Conservation (phyloP, 1,140 invertebrate genomes). For the Apis mellifera region Amel_HAv3.1 CM009941.2:8457501-8458000, state of each 20-base stretch:
- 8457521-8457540: too few relatives aligned
- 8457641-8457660: too few relatives aligned
- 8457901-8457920: constrained; percentile 20
- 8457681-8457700: background rate
- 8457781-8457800: constrained; percentile 1
- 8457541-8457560: too few relatives aligned
- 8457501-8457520: too few relatives aligned
- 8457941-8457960: background rate
- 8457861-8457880: constrained; percentile 43
- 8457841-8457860: constrained; percentile 44
- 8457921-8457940: constrained; percentile 1
- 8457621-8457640: too few relatives aligned
- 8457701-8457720: background rate
- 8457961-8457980: background rate
- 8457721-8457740: constrained; percentile 10
- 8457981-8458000: background rate
- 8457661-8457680: background rate
- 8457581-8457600: too few relatives aligned
- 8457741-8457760: constrained; percentile 35
- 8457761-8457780: constrained; percentile 42
- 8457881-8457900: background rate
- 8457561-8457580: too few relatives aligned
- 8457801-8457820: background rate
- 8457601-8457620: too few relatives aligned
- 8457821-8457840: constrained; percentile 38